Evolutionary conservation across 2,113 vertebrate species (phyloP).

Genomic region (Erythrolamprus reginae): DNA sequence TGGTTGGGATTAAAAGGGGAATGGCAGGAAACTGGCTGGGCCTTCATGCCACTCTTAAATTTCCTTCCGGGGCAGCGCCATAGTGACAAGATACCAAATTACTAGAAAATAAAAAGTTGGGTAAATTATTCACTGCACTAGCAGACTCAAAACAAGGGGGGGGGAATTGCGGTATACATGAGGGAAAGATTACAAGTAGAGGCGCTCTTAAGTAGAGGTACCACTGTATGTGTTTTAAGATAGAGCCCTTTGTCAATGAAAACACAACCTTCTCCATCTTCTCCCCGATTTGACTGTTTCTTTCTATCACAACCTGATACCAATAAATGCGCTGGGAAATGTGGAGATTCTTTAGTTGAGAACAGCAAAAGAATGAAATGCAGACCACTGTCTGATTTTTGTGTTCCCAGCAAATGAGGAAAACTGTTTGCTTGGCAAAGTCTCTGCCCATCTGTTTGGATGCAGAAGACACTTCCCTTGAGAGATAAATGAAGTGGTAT

Average conservation of each 20-base stretch:
- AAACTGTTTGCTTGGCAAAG: conserved; percentile 57
- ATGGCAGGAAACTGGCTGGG: no score
- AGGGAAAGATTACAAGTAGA: no score
- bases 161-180: no score
- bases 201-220: no score
- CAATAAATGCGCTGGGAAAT: conserved; percentile 4
- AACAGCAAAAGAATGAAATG: conserved; percentile 30
- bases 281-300: background rate
- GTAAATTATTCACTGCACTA: no score
- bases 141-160: no score
- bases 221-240: background rate
- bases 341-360: conserved; percentile 1
- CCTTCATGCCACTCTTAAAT: no score
- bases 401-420: conserved; percentile 53
- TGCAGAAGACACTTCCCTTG: conserved; percentile 45
- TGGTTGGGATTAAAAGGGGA: no score
- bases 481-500: conserved; percentile 36
- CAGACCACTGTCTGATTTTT: conserved; percentile 32
- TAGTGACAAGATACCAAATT: no score
- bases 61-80: no score
- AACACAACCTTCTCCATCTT: background rate
- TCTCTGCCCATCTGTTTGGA: conserved; percentile 55
- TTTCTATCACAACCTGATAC: background rate
- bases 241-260: background rate
- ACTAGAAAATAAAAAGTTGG: no score